These are phyloP conservation scores for Stigmatopora argus DNA, from an alignment of 2,113 vertebrate genomes.

Conservation along the genomic window DNA sequence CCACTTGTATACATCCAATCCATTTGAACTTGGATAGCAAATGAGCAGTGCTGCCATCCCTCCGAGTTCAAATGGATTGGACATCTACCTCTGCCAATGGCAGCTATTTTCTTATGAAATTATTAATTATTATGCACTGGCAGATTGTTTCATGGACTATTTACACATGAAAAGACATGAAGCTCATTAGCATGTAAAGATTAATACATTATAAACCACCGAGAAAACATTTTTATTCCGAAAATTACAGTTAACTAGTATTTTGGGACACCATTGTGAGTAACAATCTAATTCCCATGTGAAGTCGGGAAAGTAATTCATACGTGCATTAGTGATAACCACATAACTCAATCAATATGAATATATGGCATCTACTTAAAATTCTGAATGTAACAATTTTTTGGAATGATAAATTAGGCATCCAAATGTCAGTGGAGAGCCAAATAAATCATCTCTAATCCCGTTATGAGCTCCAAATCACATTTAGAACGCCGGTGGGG, in stretches of 20 bases:
- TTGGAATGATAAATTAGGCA: slow-evolving; percentile 44
- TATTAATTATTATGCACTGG: no score
- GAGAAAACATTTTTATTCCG: background rate
- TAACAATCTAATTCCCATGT: background rate
- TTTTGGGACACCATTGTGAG: background rate
- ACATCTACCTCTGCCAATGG: no score
- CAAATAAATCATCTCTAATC: slow-evolving; percentile 54
- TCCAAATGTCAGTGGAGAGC: slow-evolving; percentile 34
- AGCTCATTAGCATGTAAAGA: no score
- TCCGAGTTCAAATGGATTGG: no score
- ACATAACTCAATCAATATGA: background rate
- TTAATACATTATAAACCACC: background rate
- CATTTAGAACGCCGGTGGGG: slow-evolving; percentile 42
- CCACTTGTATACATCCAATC: no score
- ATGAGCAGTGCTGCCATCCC: no score
- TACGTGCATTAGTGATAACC: background rate
- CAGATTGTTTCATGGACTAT: no score
- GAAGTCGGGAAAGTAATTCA: background rate
- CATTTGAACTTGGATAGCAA: no score
- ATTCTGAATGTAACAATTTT: slow-evolving; percentile 14
- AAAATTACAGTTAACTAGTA: no score
- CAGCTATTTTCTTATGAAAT: no score
- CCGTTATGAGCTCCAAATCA: slow-evolving; percentile 53
- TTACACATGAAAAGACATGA: no score
- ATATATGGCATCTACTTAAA: background rate